Evolutionary conservation across 1,140 invertebrate genomes (phyloP).

Genomic region (Contarinia nasturtii): DNA sequence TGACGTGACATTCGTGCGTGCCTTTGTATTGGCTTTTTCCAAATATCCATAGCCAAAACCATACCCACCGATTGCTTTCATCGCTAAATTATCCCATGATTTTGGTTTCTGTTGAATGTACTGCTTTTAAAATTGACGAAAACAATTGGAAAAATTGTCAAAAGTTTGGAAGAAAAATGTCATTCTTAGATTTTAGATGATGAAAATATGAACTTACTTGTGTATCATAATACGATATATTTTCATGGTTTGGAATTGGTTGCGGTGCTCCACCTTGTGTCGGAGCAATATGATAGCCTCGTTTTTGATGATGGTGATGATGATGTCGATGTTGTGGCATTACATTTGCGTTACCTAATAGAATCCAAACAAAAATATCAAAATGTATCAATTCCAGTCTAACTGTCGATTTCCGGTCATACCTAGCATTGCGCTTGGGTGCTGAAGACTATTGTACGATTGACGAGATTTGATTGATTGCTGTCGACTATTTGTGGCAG

Average conservation of each 20-base stretch:
- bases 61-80: constrained; percentile 62
- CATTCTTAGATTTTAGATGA: too few species aligned
- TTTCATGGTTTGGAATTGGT: background rate
- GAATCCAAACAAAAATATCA: too few species aligned
- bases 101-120: constrained; percentile 52
- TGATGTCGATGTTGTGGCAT: constrained; percentile 23
- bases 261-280: constrained; percentile 11
- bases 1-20: constrained; percentile 6
- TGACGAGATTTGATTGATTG: constrained; percentile 22
- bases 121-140: constrained; percentile 11
- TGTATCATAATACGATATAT: background rate
- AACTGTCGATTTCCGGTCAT: too few species aligned
- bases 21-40: constrained; percentile 38
- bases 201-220: too few species aligned
- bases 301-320: constrained; percentile 20
- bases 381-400: too few species aligned
- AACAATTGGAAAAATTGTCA: too few species aligned
- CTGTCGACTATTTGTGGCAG: constrained; percentile 12
- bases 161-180: too few species aligned
- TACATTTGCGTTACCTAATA: background rate
- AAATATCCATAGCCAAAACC: constrained; percentile 68
- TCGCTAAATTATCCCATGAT: constrained; percentile 72
- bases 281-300: constrained; percentile 27
- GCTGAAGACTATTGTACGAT: constrained; percentile 15
- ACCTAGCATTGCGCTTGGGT: background rate